Conservation (phyloP, 2,888 invertebrate species). For the Micoletzkya japonica region DNA sequence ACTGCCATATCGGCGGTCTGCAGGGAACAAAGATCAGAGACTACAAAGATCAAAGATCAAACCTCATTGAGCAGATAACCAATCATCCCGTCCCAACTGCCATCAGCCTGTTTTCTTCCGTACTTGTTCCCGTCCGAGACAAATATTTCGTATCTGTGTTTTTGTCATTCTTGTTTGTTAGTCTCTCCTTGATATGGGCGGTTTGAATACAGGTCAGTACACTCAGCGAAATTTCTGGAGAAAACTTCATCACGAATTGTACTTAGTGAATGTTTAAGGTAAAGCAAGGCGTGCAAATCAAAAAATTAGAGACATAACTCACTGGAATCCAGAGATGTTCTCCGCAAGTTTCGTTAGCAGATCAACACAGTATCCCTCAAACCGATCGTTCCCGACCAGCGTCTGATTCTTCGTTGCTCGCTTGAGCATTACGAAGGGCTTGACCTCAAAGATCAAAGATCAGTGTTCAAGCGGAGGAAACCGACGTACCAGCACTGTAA, state of each 20-base stretch:
- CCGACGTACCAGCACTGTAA: constrained; percentile 46
- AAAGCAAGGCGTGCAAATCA: too few species aligned
- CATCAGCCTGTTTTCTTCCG: constrained; percentile 46
- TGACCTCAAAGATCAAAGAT: constrained; percentile 72
- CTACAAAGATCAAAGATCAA: too few species aligned
- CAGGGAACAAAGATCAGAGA: not conserved
- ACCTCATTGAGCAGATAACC: constrained; percentile 62
- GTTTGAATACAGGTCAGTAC: too few species aligned
- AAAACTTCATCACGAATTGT: not conserved
- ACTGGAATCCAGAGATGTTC: constrained; percentile 50
- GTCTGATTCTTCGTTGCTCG: constrained; percentile 66
- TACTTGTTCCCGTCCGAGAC: constrained; percentile 60
- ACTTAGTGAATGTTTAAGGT: not conserved
- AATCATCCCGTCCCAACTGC: constrained; percentile 63
- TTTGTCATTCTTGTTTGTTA: too few species aligned
- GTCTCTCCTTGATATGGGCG: too few species aligned
- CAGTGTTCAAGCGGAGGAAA: not conserved
- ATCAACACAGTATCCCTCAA: constrained; percentile 67
- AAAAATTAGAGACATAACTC: not conserved
- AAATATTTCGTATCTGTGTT: constrained; percentile 65
- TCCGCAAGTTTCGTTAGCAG: constrained; percentile 64
- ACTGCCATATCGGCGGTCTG: constrained; percentile 86
- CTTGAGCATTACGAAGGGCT: constrained; percentile 85
- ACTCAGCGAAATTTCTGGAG: too few species aligned
- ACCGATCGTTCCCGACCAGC: constrained; percentile 58